Evolutionary conservation across 2,113 vertebrate genomes (phyloP).

Genomic region (Pelmatolapia mariae): DNA sequence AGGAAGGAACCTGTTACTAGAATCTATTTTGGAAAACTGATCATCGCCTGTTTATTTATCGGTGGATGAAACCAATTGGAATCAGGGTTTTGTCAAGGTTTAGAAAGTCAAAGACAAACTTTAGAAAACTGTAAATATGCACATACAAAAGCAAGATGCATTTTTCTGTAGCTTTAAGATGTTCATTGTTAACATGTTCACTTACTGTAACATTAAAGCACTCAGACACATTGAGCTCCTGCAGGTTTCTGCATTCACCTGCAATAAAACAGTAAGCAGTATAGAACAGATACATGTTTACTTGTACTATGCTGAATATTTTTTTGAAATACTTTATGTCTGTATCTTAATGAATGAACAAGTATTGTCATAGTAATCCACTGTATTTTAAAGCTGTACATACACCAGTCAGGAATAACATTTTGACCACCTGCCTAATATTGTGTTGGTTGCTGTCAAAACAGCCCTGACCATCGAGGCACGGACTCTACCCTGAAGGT

Average conservation of each 20-base stretch:
- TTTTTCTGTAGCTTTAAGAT: neutral
- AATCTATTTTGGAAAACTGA: neutral
- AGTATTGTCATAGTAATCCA: neutral
- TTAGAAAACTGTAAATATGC: neutral
- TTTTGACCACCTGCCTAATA: neutral
- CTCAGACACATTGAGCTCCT: constrained; percentile 80
- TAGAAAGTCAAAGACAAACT: neutral
- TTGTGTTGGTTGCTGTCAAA: neutral
- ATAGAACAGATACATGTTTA: neutral
- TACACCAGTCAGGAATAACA: neutral
- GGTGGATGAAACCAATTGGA: fast-evolving
- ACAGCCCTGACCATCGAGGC: neutral
- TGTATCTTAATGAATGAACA: neutral
- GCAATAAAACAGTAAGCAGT: neutral
- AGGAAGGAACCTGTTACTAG: neutral
- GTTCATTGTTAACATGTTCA: neutral
- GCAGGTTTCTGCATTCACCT: constrained; percentile 76
- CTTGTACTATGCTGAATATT: neutral
- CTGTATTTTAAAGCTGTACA: neutral
- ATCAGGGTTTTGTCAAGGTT: neutral
- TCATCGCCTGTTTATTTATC: neutral
- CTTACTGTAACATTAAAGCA: constrained; percentile 76
- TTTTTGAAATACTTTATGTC: neutral
- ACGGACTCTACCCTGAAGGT: neutral
- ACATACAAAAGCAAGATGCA: neutral